phyloP scores from a whole-genome alignment of 2,113 vertebrate genomes.

The Elanoides forficatus region DNA sequence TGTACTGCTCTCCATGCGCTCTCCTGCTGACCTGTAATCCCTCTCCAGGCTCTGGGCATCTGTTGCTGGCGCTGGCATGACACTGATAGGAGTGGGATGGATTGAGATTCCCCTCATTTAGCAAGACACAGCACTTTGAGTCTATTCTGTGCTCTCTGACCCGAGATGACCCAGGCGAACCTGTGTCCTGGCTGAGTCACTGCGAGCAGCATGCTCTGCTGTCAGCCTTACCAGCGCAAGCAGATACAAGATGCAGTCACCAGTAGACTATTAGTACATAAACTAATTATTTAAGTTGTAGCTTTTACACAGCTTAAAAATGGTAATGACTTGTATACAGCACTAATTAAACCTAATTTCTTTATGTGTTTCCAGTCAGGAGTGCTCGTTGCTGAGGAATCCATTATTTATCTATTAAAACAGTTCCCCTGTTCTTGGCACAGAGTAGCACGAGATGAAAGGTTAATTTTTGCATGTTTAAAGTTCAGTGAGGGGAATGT shows the following conservation, averaged over 20 bases:
- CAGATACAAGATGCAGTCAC: background rate
- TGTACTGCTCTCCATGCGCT: no score
- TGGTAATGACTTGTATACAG: background rate
- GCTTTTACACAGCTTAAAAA: background rate
- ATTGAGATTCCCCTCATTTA: background rate
- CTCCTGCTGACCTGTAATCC: no score
- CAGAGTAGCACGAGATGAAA: background rate
- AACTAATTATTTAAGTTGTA: background rate
- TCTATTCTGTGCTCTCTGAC: background rate
- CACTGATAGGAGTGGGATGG: no score
- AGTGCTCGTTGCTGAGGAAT: background rate
- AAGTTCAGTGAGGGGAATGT: background rate
- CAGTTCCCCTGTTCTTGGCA: background rate
- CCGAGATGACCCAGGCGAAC: rapidly evolving
- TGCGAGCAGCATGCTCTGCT: background rate
- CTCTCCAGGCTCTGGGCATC: no score
- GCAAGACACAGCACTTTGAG: background rate
- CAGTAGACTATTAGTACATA: background rate
- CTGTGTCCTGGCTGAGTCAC: background rate
- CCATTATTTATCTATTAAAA: background rate
- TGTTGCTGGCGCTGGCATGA: no score
- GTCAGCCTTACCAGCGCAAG: background rate
- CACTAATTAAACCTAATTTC: background rate
- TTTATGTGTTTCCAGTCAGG: background rate
- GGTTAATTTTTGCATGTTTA: constrained; percentile 10